A percentile compares a stretch with the other conserved stretches of the same genome.
These are phyloP conservation scores for Platerodrilus igneus DNA, from an alignment of 2,888 invertebrate species.

Conservation along the genomic window DNA sequence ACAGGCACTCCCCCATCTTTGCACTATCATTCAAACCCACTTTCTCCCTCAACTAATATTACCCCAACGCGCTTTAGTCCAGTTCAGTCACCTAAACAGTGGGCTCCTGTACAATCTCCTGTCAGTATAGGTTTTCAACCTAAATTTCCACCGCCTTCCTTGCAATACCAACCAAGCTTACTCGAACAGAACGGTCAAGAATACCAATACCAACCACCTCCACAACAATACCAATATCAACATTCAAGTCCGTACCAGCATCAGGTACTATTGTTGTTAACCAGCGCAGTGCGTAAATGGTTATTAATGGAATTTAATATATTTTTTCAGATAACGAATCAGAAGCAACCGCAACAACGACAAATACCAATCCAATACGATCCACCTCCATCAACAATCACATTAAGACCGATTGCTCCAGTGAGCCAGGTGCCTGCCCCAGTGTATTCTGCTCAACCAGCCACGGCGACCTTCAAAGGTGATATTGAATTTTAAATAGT, in stretches of 20 bases:
- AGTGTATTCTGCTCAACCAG: slow-evolving; percentile 75
- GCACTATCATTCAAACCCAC: slow-evolving; percentile 44
- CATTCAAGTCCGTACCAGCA: too few species aligned
- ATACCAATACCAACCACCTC: slow-evolving; percentile 23
- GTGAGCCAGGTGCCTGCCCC: slow-evolving; percentile 72
- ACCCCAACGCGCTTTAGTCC: slow-evolving; percentile 37
- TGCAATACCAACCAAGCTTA: neutral
- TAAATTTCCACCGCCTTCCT: slow-evolving; percentile 41
- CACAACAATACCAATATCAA: slow-evolving; percentile 28
- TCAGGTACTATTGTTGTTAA: too few species aligned
- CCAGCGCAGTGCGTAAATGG: neutral
- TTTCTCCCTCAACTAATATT: slow-evolving; percentile 32
- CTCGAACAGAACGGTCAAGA: slow-evolving; percentile 24
- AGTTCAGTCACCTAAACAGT: slow-evolving; percentile 43
- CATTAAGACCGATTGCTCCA: slow-evolving; percentile 68
- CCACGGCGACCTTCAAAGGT: slow-evolving; percentile 68
- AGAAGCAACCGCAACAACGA: slow-evolving; percentile 14
- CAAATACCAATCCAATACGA: slow-evolving; percentile 39
- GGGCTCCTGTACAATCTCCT: slow-evolving; percentile 51
- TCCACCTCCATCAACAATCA: slow-evolving; percentile 66
- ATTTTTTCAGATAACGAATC: neutral
- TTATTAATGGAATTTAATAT: neutral
- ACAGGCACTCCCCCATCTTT: slow-evolving; percentile 21
- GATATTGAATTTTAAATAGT: slow-evolving; percentile 19
- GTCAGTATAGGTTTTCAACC: slow-evolving; percentile 40